These are phyloP conservation scores for Anthopleura xanthogrammica DNA, from an alignment of 92 coral and sea anemone species.

Conservation along the genomic window DNA sequence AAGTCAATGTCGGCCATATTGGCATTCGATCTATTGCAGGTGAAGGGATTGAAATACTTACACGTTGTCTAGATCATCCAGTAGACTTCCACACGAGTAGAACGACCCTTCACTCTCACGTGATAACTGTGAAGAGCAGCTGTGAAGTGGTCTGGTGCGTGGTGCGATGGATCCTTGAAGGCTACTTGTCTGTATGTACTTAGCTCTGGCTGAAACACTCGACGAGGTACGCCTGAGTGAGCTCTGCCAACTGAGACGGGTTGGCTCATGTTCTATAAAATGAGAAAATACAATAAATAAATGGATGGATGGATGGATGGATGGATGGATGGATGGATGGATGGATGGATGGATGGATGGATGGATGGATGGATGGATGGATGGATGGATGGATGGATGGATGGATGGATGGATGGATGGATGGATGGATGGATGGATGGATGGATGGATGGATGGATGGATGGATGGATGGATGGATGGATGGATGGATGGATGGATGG, in stretches of 20 bases:
- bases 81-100: slow-evolving; percentile 94
- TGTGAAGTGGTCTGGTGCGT: slow-evolving; percentile 30
- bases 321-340: too few species aligned
- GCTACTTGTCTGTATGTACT: slow-evolving; percentile 60
- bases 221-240: slow-evolving; percentile 61
- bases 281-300: neutral
- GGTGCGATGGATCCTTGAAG: slow-evolving; percentile 59
- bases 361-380: too few species aligned
- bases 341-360: too few species aligned
- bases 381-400: too few species aligned
- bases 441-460: too few species aligned
- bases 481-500: too few species aligned
- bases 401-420: too few species aligned
- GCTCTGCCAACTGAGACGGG: slow-evolving; percentile 62
- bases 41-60: slow-evolving; percentile 16
- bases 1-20: too few species aligned
- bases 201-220: slow-evolving; percentile 62
- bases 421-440: too few species aligned
- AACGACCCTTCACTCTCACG: slow-evolving; percentile 85
- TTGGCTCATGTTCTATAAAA: slow-evolving; percentile 1
- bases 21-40: too few species aligned
- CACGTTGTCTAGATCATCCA: slow-evolving; percentile 60
- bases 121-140: slow-evolving; percentile 66
- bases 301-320: too few species aligned
- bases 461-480: too few species aligned